Conservation (phyloP, 2,113 vertebrate species). For the Caretta caretta region DNA sequence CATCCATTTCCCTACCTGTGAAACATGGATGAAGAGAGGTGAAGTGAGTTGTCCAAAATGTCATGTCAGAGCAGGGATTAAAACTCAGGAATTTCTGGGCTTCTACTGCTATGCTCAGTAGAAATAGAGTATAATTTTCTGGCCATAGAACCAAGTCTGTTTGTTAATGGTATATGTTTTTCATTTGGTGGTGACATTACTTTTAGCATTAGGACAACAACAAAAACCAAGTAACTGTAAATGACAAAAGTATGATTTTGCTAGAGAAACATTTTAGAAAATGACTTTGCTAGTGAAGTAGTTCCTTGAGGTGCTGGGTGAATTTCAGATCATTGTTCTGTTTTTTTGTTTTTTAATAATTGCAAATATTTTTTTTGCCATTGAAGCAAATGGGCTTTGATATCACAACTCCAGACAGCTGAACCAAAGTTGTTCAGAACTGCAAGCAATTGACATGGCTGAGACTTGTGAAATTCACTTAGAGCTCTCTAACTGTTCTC, state of each 20-base stretch:
- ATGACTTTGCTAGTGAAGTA: conserved; percentile 15
- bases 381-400: background rate
- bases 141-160: background rate
- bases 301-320: background rate
- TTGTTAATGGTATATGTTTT: conserved; percentile 51
- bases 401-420: background rate
- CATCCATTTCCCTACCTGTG: too few relatives aligned
- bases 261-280: conserved; percentile 25
- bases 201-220: background rate
- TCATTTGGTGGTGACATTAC: conserved; percentile 19
- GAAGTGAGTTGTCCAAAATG: accelerated
- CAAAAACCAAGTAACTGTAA: conserved; percentile 28
- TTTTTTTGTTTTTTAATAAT: background rate
- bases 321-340: too few relatives aligned
- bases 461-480: conserved; percentile 11
- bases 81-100: conserved; percentile 20
- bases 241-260: conserved; percentile 38
- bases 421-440: background rate
- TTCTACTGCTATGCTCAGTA: background rate
- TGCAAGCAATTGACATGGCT: background rate
- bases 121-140: background rate
- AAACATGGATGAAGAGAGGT: background rate
- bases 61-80: background rate
- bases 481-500: background rate
- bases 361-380: too few relatives aligned